These are phyloP conservation scores for Plutella xylostella DNA, from an alignment of 2,888 invertebrate species.

Conservation along the genomic window DNA sequence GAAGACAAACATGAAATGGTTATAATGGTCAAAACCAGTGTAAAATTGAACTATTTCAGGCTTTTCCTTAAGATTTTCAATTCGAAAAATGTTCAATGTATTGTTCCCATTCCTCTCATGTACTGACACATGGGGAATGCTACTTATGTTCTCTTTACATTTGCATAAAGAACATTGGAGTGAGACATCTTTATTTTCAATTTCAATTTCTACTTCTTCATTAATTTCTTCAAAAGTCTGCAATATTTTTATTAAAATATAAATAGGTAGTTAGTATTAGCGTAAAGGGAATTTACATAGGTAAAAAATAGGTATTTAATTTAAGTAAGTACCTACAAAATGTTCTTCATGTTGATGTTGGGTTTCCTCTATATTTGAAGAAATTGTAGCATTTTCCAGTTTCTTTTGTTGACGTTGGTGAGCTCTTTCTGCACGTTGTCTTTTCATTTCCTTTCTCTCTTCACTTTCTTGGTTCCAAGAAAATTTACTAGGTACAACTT, in stretches of 20 bases:
- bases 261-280: too few relatives aligned
- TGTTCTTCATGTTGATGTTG: neutral
- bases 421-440: neutral
- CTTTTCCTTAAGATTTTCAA: neutral
- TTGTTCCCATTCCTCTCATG: too few relatives aligned
- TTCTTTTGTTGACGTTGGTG: constrained; percentile 1
- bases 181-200: too few relatives aligned
- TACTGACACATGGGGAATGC: too few relatives aligned
- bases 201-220: too few relatives aligned
- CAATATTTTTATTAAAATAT: too few relatives aligned
- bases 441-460: neutral
- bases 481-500: constrained; percentile 9
- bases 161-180: too few relatives aligned
- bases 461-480: neutral
- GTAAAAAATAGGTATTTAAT: neutral
- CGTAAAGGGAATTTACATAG: too few relatives aligned
- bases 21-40: constrained; percentile 9
- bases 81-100: neutral
- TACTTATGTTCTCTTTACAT: too few relatives aligned
- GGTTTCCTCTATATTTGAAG: neutral
- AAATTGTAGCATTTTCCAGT: neutral
- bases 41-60: constrained; percentile 1
- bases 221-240: too few relatives aligned
- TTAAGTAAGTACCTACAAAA: neutral
- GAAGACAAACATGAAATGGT: constrained; percentile 10